Base-by-base conservation (phyloP, 2,888 invertebrate genomes). In the Hofmannophila pseudospretella region DNA sequence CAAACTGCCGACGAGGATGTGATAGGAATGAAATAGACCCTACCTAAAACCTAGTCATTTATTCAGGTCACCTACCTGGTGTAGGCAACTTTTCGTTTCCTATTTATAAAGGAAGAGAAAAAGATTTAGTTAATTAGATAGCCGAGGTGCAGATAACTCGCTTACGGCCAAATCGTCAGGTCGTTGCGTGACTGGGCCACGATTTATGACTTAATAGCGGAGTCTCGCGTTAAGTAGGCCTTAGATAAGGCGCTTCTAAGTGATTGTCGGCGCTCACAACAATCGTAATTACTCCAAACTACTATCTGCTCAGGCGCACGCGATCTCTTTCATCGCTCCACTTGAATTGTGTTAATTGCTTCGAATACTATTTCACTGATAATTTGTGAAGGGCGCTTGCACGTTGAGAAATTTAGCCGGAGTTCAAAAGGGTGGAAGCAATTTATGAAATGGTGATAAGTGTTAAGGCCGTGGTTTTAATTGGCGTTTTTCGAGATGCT, bases 191-290 rank as follows among this genome's bases (percentile, higher is more conserved):
- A 79, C 85, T 73, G 45, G 56, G 48, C 50, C 49, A 70, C 74
- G 79, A 86, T 85, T 86, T 85, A 86, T 85, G 82, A 81, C 84
- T 86, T 85, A 84, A 86, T 86, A 85, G 81, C 68, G 57, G 62
- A 73, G 76, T 73, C 72, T 65, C 75, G 72, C 81, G 79, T 79
- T 84, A 84, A 85, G 81, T 81, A 84, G 79, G 75, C 58, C 80
- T 82, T 76, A 84, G 85, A 85, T 85, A 85, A 86, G 85, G 78
- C 70, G 76, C 73, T 71, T 79, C 78, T 86, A 85, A 85, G 84
- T 86, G 85, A 86, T 84, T 85, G 85, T 85, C 84, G 85, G 82
- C 75, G 67, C 75, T 82, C 84, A 82, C 84, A 84, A 85, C 85
- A 84, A 84, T 81, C 78, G 84, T 85, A 86, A 86, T 85, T 84